These are phyloP conservation scores for Cydia strobilella DNA, from an alignment of 1,140 invertebrate species.

Conservation along the genomic window DNA sequence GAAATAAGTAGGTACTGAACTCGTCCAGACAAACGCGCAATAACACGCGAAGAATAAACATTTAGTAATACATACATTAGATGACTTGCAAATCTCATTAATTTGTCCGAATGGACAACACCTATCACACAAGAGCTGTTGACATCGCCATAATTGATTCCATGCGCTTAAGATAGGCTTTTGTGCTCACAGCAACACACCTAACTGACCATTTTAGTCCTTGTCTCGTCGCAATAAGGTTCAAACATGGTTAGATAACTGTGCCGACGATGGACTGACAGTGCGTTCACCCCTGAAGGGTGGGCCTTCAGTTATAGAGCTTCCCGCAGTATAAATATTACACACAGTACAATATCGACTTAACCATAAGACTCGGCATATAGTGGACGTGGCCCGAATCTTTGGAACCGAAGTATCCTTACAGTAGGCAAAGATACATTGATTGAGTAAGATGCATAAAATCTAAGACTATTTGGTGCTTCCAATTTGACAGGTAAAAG, in stretches of 20 bases:
- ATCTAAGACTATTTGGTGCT: too few species aligned
- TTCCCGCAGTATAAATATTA: background rate
- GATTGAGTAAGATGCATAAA: too few species aligned
- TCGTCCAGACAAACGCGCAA: background rate
- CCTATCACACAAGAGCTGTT: background rate
- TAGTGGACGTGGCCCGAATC: background rate
- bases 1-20: too few species aligned
- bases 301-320: background rate
- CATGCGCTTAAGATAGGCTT: slow-evolving; percentile 4
- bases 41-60: background rate
- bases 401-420: too few species aligned
- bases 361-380: background rate
- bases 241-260: too few species aligned
- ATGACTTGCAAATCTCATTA: background rate
- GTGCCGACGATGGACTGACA: background rate
- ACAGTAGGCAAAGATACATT: too few species aligned
- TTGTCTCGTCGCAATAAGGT: too few species aligned
- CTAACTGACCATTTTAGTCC: too few species aligned
- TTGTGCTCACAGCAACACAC: background rate
- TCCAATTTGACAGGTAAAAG: too few species aligned
- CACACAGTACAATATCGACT: background rate
- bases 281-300: slow-evolving; percentile 1
- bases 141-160: slow-evolving; percentile 11
- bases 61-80: background rate
- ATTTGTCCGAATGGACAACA: background rate